Evolutionary conservation across 2,797 vertebrate genomes (phyloP).

Genomic region (Clamator glandarius): DNA sequence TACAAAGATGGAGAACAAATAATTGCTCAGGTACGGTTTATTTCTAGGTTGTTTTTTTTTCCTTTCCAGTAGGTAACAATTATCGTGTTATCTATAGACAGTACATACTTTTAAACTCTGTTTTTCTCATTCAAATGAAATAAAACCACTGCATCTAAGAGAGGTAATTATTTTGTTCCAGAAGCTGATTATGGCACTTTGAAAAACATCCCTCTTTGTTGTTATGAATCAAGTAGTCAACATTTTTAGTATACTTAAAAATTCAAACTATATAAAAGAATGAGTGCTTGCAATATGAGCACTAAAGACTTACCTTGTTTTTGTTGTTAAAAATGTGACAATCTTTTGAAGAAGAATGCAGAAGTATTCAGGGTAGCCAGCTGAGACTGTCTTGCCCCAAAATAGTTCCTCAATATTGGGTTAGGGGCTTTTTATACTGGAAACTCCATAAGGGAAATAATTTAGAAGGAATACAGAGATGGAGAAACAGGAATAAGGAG

Average conservation of each 20-base stretch:
- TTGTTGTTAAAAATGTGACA: neutral
- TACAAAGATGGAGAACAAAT: constrained; percentile 94
- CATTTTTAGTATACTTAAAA: neutral
- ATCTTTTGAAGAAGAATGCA: neutral
- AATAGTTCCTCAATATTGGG: neutral
- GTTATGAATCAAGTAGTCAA: neutral
- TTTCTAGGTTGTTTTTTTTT: neutral
- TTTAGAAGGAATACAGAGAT: neutral
- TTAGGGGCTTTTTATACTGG: neutral
- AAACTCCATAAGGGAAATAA: neutral
- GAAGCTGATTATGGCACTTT: neutral
- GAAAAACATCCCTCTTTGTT: neutral
- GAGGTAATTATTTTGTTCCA: neutral
- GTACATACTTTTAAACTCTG: neutral
- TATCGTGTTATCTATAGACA: neutral
- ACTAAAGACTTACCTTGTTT: neutral
- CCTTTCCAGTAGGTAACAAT: neutral
- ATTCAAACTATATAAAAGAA: neutral
- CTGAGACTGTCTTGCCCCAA: neutral
- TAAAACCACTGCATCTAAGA: neutral
- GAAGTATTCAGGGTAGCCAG: neutral
- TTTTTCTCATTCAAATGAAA: neutral
- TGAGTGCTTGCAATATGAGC: neutral
- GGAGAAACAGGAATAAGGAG: neutral
- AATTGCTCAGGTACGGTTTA: constrained; percentile 91